phyloP scores from a whole-genome alignment of 2,888 invertebrate species.

The Hemistola chrysoprasaria region DNA sequence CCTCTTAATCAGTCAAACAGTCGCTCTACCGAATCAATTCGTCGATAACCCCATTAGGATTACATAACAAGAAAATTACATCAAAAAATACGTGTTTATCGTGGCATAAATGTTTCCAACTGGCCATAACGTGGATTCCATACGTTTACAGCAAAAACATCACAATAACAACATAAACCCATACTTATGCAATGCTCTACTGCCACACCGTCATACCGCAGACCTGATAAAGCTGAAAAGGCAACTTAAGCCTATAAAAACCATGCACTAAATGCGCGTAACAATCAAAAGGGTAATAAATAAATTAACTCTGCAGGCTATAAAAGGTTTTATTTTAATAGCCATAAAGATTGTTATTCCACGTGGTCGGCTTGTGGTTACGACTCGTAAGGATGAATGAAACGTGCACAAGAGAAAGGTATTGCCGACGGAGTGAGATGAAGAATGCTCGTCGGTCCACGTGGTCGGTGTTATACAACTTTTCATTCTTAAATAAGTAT shows the following conservation, averaged over 20 bases:
- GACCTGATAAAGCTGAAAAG: slow-evolving; percentile 83
- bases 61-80: slow-evolving; percentile 55
- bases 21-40: too few relatives aligned
- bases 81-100: slow-evolving; percentile 42
- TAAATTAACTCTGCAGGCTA: slow-evolving; percentile 74
- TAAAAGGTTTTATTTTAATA: slow-evolving; percentile 75
- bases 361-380: slow-evolving; percentile 68
- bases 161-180: slow-evolving; percentile 81
- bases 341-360: slow-evolving; percentile 77
- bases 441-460: slow-evolving; percentile 66
- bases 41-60: too few relatives aligned
- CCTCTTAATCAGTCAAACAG: too few relatives aligned
- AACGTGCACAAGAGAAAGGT: slow-evolving; percentile 58
- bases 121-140: slow-evolving; percentile 74
- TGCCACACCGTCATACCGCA: slow-evolving; percentile 78
- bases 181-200: slow-evolving; percentile 81
- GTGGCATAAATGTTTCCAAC: slow-evolving; percentile 63
- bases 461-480: slow-evolving; percentile 69
- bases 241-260: slow-evolving; percentile 82
- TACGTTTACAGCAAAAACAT: slow-evolving; percentile 78
- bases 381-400: slow-evolving; percentile 73
- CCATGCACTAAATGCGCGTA: slow-evolving; percentile 78
- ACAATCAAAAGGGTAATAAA: slow-evolving; percentile 74
- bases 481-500: slow-evolving; percentile 49
- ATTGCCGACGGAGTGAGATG: slow-evolving; percentile 53